These are phyloP conservation scores for Apodemia mormo DNA, from an alignment of 2,888 invertebrate species.

Conservation along the genomic window DNA sequence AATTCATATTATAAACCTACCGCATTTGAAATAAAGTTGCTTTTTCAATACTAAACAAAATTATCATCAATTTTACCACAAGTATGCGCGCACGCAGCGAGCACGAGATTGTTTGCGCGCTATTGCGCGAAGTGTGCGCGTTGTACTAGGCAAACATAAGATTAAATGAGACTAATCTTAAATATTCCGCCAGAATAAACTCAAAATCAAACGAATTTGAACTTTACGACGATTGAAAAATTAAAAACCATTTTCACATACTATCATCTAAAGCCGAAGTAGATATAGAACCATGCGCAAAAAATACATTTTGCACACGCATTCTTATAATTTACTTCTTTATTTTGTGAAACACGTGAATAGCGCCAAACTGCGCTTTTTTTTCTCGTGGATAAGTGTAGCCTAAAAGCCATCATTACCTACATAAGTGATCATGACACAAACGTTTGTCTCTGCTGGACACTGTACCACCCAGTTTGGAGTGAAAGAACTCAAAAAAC, in stretches of 20 bases:
- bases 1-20: neutral
- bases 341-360: no score
- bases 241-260: neutral
- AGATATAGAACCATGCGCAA: no score
- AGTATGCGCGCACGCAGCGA: slow-evolving; percentile 60
- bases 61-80: neutral
- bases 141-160: slow-evolving; percentile 47
- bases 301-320: no score
- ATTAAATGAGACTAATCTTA: neutral
- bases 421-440: no score
- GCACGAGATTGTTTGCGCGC: slow-evolving; percentile 58
- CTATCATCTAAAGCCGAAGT: no score
- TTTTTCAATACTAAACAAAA: neutral
- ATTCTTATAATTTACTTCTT: no score
- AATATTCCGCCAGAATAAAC: neutral
- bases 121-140: slow-evolving; percentile 81
- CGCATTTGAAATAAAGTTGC: neutral
- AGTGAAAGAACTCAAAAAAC: no score
- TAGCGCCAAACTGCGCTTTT: no score
- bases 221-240: neutral
- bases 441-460: no score
- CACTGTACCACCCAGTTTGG: no score
- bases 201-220: neutral
- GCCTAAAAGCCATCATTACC: no score
- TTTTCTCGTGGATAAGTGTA: no score